Base-by-base conservation (phyloP, 2,888 invertebrate genomes). In the Acleris holmiana region DNA sequence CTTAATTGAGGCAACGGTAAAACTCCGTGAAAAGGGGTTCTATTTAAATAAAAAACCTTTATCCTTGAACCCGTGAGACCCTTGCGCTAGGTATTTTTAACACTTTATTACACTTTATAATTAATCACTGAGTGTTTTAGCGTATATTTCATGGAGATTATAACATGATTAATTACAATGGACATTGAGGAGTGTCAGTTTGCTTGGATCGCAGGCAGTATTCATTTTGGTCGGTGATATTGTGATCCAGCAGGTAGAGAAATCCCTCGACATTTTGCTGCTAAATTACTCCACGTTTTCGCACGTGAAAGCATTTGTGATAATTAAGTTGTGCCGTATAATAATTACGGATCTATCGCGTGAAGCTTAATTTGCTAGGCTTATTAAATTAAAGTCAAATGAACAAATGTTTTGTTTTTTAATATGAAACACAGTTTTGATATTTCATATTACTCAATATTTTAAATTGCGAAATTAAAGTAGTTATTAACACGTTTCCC, bases 201-300 rank as follows among this genome's bases (percentile, higher is more conserved):
- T 54, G 61, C 50, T 59, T 54, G 63, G 59, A 53, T 62, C 67
- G 19, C 19, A 35, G 68, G 66, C 67, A 69, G 69, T 68, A 71
- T 73, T 69, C 71, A 73, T 73, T 69, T 67, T 67, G 60, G 64
- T 66, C 62, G 68, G 66, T 70, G 67, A 64, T 68, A 40, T 25
- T 10, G 46, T 68, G 67, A 71, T 68, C 64, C 62, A 17, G 50
- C 19, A 21, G 56, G 49, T 23, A 29, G 21, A 18, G 41, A 18
- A 47, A 8, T 46, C 47, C 44, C 57, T 19, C 57, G 25, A 23
- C 49, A 15, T 17, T 44, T 21, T 19, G 53, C 25, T 51, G 44
- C 57, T 57, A 51, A 50, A 46, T 57, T 51, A 46, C 50, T 23
- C 17, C n/a, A 23, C 50, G 57, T 51, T 61, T 48, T 56, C 19